Conservation (phyloP, 2,113 vertebrate species). For the Hyperoodon ampullatus region DNA sequence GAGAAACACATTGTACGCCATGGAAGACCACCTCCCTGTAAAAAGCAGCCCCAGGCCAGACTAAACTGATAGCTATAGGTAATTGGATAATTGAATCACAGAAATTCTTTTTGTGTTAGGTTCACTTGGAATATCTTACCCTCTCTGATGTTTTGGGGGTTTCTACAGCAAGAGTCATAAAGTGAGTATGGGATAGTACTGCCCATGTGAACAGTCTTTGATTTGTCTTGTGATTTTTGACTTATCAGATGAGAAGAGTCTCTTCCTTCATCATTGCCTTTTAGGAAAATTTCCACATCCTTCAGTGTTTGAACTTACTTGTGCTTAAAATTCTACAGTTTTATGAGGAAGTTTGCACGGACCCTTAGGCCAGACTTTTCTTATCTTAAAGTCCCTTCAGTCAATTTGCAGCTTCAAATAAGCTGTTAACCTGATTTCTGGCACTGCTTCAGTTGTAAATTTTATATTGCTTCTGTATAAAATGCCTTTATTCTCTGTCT, state of each 20-base stretch:
- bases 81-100: constrained; percentile 75
- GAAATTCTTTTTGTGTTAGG: constrained; percentile 80
- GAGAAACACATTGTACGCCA: constrained; percentile 94
- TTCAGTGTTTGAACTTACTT: constrained; percentile 83
- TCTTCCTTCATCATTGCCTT: constrained; percentile 78
- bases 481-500: constrained; percentile 64
- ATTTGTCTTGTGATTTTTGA: constrained; percentile 81
- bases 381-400: constrained; percentile 72
- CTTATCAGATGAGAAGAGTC: constrained; percentile 74
- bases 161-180: constrained; percentile 58
- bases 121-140: constrained; percentile 80
- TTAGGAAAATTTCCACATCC: constrained; percentile 80
- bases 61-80: constrained; percentile 84
- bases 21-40: constrained; percentile 87
- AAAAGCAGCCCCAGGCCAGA: constrained; percentile 84
- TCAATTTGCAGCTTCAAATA: constrained; percentile 56
- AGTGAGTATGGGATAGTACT: constrained; percentile 73
- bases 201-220: constrained; percentile 77
- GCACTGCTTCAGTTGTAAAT: constrained; percentile 49
- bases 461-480: constrained; percentile 72
- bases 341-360: constrained; percentile 82
- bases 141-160: constrained; percentile 72
- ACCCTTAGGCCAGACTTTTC: constrained; percentile 72
- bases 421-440: constrained; percentile 52
- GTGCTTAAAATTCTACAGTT: constrained; percentile 82